Conservation (phyloP, 2,797 vertebrate genomes). For the Austrolebias charrua region DNA sequence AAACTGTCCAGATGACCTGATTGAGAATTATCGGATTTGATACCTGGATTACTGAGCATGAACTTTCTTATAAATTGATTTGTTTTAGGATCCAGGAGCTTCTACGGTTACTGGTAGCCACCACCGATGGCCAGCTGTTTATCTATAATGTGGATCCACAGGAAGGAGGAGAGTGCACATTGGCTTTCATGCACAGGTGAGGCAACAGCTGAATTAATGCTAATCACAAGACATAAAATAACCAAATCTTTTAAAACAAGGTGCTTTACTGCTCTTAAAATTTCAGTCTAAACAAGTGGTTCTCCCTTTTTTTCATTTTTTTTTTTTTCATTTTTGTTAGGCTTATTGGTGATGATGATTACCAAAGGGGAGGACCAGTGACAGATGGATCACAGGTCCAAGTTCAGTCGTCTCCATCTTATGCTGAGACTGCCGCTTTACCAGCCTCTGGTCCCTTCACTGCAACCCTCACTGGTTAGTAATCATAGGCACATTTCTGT, state of each 20-base stretch:
- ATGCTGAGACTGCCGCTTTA: slow-evolving; percentile 89
- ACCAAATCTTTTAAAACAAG: no score
- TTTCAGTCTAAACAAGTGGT: background rate
- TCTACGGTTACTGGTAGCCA: slow-evolving; percentile 87
- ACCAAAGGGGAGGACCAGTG: slow-evolving; percentile 71
- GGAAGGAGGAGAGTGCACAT: slow-evolving; percentile 88
- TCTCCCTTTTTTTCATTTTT: background rate
- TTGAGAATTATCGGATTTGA: no score
- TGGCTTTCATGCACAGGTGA: slow-evolving; percentile 91
- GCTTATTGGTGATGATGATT: slow-evolving; percentile 75
- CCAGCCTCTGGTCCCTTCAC: slow-evolving; percentile 79
- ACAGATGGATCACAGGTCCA: slow-evolving; percentile 70
- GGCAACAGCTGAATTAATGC: slow-evolving; percentile 11
- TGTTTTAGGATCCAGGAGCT: slow-evolving; percentile 89
- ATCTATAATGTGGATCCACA: slow-evolving; percentile 92
- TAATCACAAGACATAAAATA: no score
- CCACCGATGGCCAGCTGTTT: slow-evolving; percentile 88
- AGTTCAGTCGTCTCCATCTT: slow-evolving; percentile 81
- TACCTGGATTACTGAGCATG: no score
- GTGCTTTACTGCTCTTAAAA: no score
- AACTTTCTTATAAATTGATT: background rate
- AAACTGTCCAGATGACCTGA: no score
- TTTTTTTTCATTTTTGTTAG: slow-evolving; percentile 31
- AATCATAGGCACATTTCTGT: background rate
- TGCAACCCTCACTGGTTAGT: slow-evolving; percentile 85